These are phyloP conservation scores for Mimas tiliae DNA, from an alignment of 2,888 invertebrate species.

Conservation along the genomic window DNA sequence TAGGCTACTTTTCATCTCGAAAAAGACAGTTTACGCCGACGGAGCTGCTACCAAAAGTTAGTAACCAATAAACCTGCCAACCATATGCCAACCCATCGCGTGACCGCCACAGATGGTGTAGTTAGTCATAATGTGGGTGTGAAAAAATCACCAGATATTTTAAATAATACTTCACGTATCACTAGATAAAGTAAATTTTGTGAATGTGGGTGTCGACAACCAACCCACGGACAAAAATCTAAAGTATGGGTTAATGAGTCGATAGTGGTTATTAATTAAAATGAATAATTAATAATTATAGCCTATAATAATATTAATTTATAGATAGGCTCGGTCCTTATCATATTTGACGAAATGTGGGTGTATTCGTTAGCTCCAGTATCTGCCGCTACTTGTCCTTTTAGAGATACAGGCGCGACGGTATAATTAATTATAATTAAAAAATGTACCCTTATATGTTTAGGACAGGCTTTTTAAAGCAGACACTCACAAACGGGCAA, in stretches of 20 bases:
- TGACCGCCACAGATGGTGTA: not conserved
- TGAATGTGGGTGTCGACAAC: not conserved
- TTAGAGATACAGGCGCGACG: too few species aligned
- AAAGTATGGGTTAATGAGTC: not conserved
- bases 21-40: too few species aligned
- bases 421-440: too few species aligned
- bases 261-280: not conserved
- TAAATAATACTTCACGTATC: not conserved
- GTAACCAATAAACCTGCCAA: not conserved
- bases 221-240: not conserved
- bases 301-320: not conserved
- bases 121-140: not conserved
- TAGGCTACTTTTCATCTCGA: too few species aligned
- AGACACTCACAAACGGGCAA: too few species aligned
- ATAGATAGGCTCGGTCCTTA: not conserved
- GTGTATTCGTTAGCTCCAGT: too few species aligned
- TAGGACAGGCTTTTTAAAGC: too few species aligned
- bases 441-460: too few species aligned
- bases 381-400: too few species aligned
- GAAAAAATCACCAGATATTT: constrained; percentile 6
- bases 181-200: not conserved
- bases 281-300: constrained; percentile 4
- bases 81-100: constrained; percentile 4
- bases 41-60: too few species aligned
- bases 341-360: not conserved